Evolutionary conservation across 2,113 vertebrate species (phyloP).

Genomic region (Prunella fulvescens): DNA sequence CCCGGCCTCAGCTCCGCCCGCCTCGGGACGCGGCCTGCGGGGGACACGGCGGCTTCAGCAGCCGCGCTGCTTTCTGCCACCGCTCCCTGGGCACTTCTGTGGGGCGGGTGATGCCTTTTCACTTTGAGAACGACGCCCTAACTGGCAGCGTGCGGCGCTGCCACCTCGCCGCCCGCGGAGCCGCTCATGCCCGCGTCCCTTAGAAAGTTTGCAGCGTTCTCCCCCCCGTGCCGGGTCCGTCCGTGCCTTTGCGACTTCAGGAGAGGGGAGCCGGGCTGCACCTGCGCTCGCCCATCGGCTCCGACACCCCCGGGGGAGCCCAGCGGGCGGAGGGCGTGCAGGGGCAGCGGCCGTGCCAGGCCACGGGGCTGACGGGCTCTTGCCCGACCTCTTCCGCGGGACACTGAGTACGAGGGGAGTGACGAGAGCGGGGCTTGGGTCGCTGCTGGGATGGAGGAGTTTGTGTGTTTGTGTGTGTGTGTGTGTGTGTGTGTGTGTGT

Average conservation of each 20-base stretch:
- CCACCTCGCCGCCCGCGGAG: not conserved
- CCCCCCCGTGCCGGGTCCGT: accelerated
- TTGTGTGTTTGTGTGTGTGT: not conserved
- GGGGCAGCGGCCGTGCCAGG: not conserved
- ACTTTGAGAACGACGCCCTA: not conserved
- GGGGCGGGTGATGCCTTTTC: accelerated
- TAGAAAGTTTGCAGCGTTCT: not conserved
- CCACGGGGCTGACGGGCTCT: not conserved
- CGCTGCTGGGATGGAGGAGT: not conserved
- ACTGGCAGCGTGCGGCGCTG: not conserved
- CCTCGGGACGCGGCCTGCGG: not conserved
- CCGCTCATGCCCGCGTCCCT: not conserved
- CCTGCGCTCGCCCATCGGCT: not conserved
- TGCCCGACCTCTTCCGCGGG: not conserved
- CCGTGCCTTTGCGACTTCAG: not conserved
- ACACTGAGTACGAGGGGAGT: not conserved
- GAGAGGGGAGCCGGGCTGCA: not conserved
- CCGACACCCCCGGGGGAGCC: not conserved
- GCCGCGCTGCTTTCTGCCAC: not conserved
- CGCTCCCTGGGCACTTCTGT: not conserved
- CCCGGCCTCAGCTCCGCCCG: not conserved
- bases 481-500: not conserved
- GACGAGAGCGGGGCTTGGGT: not conserved
- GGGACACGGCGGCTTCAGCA: accelerated
- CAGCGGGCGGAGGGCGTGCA: not conserved